A percentile compares a stretch with the other conserved stretches of the same genome.
These are phyloP conservation scores for Bubo blakistoni DNA, from an alignment of 2,113 vertebrate genomes.

Conservation along the genomic window DNA sequence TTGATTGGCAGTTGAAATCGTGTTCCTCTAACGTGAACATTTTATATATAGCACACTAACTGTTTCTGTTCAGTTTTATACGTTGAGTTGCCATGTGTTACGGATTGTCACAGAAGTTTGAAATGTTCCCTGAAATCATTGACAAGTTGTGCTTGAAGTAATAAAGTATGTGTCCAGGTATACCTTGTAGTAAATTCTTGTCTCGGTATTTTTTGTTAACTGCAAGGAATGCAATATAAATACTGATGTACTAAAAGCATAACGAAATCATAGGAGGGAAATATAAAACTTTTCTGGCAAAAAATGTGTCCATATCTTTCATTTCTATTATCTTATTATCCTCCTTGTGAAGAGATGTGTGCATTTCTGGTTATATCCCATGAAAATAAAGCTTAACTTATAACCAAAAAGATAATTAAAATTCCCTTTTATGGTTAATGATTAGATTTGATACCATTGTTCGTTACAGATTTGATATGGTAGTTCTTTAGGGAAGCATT, in stretches of 20 bases:
- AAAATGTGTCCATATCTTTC: neutral
- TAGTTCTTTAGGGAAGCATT: neutral
- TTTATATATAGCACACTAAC: neutral
- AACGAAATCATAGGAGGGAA: neutral
- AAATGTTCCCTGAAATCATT: neutral
- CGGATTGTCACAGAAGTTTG: neutral
- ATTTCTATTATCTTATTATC: neutral
- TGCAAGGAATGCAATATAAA: neutral
- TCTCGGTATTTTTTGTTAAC: neutral
- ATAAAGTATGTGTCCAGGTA: neutral
- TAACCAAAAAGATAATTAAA: neutral
- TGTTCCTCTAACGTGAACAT: neutral
- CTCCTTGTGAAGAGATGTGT: neutral
- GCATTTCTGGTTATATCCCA: neutral
- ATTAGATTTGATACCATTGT: neutral
- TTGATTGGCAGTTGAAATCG: neutral
- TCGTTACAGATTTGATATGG: neutral
- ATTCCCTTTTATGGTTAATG: neutral
- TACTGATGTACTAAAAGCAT: neutral
- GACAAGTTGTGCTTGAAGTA: neutral
- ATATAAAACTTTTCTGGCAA: neutral
- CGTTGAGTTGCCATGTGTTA: neutral
- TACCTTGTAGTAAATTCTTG: neutral
- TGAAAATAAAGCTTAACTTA: neutral
- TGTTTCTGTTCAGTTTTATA: neutral